Base-by-base conservation (phyloP, 2,888 invertebrate genomes). In the Carpatolechia fugitivella region DNA sequence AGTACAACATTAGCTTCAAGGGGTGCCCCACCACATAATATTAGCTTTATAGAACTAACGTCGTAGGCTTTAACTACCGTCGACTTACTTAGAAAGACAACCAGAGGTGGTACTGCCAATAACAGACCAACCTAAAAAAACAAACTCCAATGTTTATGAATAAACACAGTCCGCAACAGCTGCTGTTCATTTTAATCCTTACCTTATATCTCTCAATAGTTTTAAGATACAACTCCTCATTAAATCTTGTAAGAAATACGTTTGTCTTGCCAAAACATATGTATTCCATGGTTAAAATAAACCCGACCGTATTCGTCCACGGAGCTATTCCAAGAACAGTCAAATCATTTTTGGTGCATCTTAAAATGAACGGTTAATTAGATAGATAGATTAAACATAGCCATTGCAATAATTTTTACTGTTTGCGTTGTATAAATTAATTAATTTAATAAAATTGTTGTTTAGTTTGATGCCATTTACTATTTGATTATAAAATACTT, bases 151-250 rank as follows among this genome's bases (percentile, higher is more conserved):
- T 7, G 7, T 18, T 7, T 14, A 8, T 40, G 7, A 40, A 13
- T 3, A 14, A 33, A 3, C 3, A 33, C 4, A 8, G 18, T 7
- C 14, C 6, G n/a, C n/a, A n/a, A n/a, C 10, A 40, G 10, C 16
- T 18, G 40, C 7, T 18, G 7, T 6, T 3, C 20, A 18, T 0
- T 44, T 11, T 20, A n/a, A 24, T 3, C 24, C 49, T 64, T 64
- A 82, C 85, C 76, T 76, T 80, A 56, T 78, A 76, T 57, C 74
- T 82, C 59, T 82, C 68, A 49, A 85, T 79, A 24, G 78, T 74
- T 55, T 70, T 59, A 7, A 85, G 54, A 58, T 78, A 85, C 1
- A 61, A 57, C 11, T 68, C 70, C 65, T 82, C 82, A 33, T 71
- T 65, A 56, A 80, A 85, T 65, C 66, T 74, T 10, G 69, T 40